Evolutionary conservation across 2,797 vertebrate species (phyloP), one percentile per base, ranked within the genome.

Genomic region (Acipenser ruthenus): DNA sequence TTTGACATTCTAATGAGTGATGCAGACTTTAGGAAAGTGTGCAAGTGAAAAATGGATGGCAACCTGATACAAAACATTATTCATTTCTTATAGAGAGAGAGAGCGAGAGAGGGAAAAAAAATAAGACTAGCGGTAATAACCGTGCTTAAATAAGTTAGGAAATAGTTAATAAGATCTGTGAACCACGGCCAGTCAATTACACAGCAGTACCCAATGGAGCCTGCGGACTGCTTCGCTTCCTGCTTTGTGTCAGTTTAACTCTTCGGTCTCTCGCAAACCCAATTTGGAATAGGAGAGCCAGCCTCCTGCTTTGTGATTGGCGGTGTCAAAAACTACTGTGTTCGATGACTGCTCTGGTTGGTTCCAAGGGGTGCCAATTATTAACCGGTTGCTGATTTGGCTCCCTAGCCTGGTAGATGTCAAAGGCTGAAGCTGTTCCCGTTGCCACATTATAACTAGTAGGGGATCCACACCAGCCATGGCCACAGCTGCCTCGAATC

Each of bases 401-500:
- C 86, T 89, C 85, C 82, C 75, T 87, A 81, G 88, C 89, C 87
- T 88, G 79, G 78, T 91, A 92, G 92, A 94, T 95, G 94, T 95
- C 93, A 95, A 93, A 93, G 90, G 88, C 93, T 92, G 93, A 79
- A 89, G 89, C 91, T 73, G 87, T 88, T 90, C 79, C 87, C 84
- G 89, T 79, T 82, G 87, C 85, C 88, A 91, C 92, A 94, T 89
- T 93, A 90, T 88, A 91, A 89, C 91, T 89, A 88, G 91, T 89
- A 80, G 92, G 92, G 89, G 90, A 92, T 90, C 87, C 87, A 86
- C 90, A 90, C 85, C 87, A 83, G 91, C 89, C 87, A 95, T 96
- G 94, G 94, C 94, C 87, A 95, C 94, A 89, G 93, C 95, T 89
- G 93, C 94, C 78, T 94, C 94, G 81, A 95, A 94, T 91, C 94